phyloP scores from a whole-genome alignment of 2,888 invertebrate genomes.

The Lasius platythorax region DNA sequence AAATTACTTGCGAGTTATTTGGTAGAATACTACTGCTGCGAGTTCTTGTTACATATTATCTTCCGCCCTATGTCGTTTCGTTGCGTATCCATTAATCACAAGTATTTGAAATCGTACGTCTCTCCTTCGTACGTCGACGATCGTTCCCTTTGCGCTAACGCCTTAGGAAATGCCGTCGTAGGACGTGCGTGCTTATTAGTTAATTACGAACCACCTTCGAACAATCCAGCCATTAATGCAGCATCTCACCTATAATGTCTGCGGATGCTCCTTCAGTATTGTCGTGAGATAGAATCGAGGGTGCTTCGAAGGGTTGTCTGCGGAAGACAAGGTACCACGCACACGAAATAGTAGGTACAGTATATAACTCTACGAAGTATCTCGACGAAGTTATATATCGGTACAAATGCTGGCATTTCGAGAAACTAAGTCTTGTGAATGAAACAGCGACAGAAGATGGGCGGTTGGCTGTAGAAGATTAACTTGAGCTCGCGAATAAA shows the following conservation, averaged over 20 bases:
- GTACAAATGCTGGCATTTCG: constrained; percentile 24
- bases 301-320: constrained; percentile 45
- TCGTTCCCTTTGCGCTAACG: constrained; percentile 44
- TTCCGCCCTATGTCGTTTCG: constrained; percentile 33
- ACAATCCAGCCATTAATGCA: constrained; percentile 63
- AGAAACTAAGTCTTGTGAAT: constrained; percentile 31
- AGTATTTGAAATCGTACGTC: constrained; percentile 52
- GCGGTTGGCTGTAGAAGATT: neutral
- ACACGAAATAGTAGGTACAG: constrained; percentile 28
- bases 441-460: constrained; percentile 23
- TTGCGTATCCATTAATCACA: constrained; percentile 69
- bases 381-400: constrained; percentile 16
- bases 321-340: constrained; percentile 36
- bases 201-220: constrained; percentile 70
- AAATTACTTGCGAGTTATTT: constrained; percentile 27
- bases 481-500: constrained; percentile 4
- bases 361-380: constrained; percentile 21
- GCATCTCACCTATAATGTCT: constrained; percentile 41
- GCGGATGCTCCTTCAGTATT: constrained; percentile 38
- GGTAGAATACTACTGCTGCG: neutral
- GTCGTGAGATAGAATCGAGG: constrained; percentile 49
- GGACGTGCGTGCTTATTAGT: constrained; percentile 69
- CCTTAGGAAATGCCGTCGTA: constrained; percentile 29
- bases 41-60: constrained; percentile 28
- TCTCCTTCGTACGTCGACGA: constrained; percentile 46